Evolutionary conservation across 2,113 vertebrate genomes (phyloP), one percentile per base, ranked within the genome.

Genomic region (Hypocryptadius cinnamomeus): DNA sequence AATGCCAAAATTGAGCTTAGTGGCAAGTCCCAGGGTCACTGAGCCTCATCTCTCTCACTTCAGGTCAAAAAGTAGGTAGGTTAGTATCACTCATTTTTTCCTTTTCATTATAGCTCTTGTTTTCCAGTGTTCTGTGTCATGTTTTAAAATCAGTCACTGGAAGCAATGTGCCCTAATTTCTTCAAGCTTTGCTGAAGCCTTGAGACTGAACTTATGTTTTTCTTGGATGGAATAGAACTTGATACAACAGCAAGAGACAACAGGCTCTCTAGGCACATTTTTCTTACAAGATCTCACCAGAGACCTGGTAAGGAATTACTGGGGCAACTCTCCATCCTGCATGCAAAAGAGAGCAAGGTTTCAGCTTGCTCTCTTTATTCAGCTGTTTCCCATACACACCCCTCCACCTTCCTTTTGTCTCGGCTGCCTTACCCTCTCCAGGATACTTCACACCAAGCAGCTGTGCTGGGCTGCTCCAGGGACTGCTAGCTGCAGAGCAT

Each of bases 111-210:
- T 45, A 63, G 64, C 31, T 88, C 15, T 5, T 85, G 70, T 89
- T 94, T 93, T 23, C n/a, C 48, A 59, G 51, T 74, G 44, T 60
- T 87, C 37, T 91, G 4, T 86, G 85, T 91, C 88, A 44, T 74
- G 61, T 92, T 91, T 93, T 80, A 80, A 94, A 88, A 74, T 42
- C 64, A 96, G 82, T 74, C 76, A 74, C 64, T 68, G 85, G 93
- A 94, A 95, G 47, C 20, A 80, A 91, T 30, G 48, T 85, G 85
- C 56, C 76, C 60, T 94, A 71, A 64, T 96, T 87, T 94, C 68
- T 70, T 80, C 68, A 70, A 83, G 79, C 37, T 37, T 87, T 69
- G 23, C 79, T 69, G 61, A 61, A 89, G 79, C 50, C 37, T 42
- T 69, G 66, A 72, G 51, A 83, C 79, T 3, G 7, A 90, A 83